A percentile compares a stretch with the other conserved stretches of the same genome.
These are phyloP conservation scores for Naso thynnoides DNA, from an alignment of 2,797 vertebrate genomes.

Conservation along the genomic window DNA sequence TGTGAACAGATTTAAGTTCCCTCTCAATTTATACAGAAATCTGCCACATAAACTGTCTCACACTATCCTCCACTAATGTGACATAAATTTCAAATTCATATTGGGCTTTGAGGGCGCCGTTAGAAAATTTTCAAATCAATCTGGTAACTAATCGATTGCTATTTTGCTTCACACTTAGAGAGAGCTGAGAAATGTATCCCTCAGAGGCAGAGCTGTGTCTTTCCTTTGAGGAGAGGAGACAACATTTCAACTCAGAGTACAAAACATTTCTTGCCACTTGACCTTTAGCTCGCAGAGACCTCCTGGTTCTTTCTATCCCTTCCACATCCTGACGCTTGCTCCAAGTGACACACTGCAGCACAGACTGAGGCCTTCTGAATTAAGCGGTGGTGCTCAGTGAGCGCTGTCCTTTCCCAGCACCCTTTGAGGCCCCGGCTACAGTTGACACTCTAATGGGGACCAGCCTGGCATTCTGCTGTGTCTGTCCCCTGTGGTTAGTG, in stretches of 20 bases:
- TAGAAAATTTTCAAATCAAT: constrained; percentile 35
- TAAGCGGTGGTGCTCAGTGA: constrained; percentile 42
- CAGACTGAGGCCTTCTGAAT: constrained; percentile 52
- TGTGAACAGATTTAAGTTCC: constrained; percentile 4
- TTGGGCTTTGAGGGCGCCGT: constrained; percentile 2
- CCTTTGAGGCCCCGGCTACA: constrained; percentile 58
- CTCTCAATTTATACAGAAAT: constrained; percentile 3
- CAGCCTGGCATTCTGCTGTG: constrained; percentile 48
- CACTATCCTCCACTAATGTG: constrained; percentile 13
- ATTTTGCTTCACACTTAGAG: constrained; percentile 59
- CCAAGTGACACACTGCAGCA: constrained; percentile 55
- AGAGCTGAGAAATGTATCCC: constrained; percentile 22
- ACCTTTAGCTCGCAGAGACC: constrained; percentile 71
- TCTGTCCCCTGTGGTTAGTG: constrained; percentile 59
- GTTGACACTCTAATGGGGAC: constrained; percentile 60
- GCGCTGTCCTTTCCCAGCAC: constrained; percentile 22
- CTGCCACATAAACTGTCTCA: neutral
- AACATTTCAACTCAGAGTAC: constrained; percentile 51
- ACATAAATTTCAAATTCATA: constrained; percentile 10
- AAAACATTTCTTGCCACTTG: constrained; percentile 73
- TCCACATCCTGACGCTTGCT: constrained; percentile 51
- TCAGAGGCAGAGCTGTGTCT: constrained; percentile 34
- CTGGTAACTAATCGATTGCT: constrained; percentile 53
- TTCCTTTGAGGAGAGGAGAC: constrained; percentile 46
- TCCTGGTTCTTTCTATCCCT: constrained; percentile 55